Evolutionary conservation across 2,113 vertebrate genomes (phyloP).

Genomic region (Upupa epops): DNA sequence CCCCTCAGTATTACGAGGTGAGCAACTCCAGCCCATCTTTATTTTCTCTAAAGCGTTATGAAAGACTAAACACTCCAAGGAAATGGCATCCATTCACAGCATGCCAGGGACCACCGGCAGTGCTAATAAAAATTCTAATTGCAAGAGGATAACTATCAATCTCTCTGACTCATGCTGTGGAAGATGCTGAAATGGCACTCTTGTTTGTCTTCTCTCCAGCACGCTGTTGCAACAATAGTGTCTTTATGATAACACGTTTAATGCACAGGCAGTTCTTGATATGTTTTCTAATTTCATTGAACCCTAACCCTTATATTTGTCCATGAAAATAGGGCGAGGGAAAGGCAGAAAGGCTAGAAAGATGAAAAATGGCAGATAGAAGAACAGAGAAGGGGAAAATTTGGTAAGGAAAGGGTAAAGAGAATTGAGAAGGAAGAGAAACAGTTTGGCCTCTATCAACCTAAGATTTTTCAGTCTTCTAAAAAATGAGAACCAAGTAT

Average conservation of each 20-base stretch:
- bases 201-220: slow-evolving; percentile 16
- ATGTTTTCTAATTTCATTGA: slow-evolving; percentile 1
- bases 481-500: neutral
- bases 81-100: slow-evolving; percentile 45
- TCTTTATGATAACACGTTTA: slow-evolving; percentile 2
- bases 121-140: slow-evolving; percentile 58
- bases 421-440: neutral
- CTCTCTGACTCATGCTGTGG: slow-evolving; percentile 40
- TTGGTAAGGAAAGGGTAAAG: neutral
- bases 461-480: neutral
- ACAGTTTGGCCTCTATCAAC: neutral
- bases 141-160: slow-evolving; percentile 50
- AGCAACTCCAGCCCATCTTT: slow-evolving; percentile 13
- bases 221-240: neutral
- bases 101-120: neutral
- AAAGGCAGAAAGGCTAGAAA: neutral
- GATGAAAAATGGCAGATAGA: neutral
- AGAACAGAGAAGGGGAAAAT: neutral
- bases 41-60: slow-evolving; percentile 16
- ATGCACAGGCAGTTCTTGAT: neutral
- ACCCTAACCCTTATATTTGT: neutral
- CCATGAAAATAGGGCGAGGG: neutral
- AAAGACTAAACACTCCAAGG: slow-evolving; percentile 27
- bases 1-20: neutral
- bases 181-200: slow-evolving; percentile 59